These are phyloP conservation scores for Dasypus novemcinctus DNA, from an alignment of 2,113 vertebrate species.

Conservation along the genomic window DNA sequence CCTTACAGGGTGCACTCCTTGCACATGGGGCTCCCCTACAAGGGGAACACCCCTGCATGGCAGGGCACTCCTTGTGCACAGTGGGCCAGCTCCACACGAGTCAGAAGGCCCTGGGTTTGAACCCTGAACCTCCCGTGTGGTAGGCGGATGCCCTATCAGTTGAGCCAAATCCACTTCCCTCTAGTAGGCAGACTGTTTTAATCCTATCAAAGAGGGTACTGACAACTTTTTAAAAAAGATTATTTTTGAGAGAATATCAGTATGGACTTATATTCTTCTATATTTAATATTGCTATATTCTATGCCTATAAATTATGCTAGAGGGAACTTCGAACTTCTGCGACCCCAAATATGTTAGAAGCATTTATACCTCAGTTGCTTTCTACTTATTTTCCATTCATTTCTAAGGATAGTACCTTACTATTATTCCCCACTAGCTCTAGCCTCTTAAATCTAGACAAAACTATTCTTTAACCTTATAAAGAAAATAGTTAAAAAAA, in stretches of 20 bases:
- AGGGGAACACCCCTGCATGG: too few relatives aligned
- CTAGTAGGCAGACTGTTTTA: background rate
- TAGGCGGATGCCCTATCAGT: too few relatives aligned
- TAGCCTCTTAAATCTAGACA: background rate
- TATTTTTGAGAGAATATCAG: background rate
- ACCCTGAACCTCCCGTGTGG: too few relatives aligned
- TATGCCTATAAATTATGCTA: constrained; percentile 17
- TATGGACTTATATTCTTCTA: background rate
- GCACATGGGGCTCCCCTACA: too few relatives aligned
- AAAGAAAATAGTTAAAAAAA: background rate
- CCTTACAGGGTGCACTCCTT: too few relatives aligned
- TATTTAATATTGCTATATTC: constrained; percentile 12
- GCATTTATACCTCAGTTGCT: background rate
- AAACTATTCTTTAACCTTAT: background rate
- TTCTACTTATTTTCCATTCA: constrained; percentile 13
- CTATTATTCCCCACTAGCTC: background rate
- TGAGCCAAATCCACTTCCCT: too few relatives aligned
- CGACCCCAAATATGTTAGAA: background rate
- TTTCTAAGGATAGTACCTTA: background rate
- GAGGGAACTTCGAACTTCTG: background rate
- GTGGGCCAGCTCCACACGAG: too few relatives aligned
- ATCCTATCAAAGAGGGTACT: background rate
- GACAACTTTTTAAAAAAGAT: background rate
- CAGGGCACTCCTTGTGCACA: too few relatives aligned
- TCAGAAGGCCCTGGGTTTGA: too few relatives aligned